phyloP scores from a whole-genome alignment of 2,888 invertebrate genomes.

The Isotomurus palustris region DNA sequence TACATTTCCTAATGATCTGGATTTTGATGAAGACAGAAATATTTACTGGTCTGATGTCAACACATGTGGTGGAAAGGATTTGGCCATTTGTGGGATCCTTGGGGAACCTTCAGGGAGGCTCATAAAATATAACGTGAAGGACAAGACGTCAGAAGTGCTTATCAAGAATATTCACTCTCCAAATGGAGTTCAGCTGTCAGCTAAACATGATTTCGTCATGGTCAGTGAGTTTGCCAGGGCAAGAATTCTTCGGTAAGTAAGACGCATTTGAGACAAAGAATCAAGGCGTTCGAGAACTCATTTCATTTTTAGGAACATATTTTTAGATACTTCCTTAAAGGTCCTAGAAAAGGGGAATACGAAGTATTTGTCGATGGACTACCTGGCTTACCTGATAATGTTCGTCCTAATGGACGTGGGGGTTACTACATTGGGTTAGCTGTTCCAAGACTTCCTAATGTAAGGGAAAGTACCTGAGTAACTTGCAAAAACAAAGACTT shows the following conservation, averaged over 20 bases:
- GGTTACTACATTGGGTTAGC: conserved; percentile 65
- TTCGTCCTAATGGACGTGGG: conserved; percentile 58
- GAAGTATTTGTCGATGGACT: conserved; percentile 78
- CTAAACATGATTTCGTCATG: conserved; percentile 74
- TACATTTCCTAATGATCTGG: conserved; percentile 68
- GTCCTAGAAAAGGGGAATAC: conserved; percentile 69
- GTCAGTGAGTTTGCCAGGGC: conserved; percentile 66
- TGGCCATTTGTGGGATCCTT: conserved; percentile 13
- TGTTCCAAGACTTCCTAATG: conserved; percentile 51
- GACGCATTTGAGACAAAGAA: neutral
- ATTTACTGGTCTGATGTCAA: conserved; percentile 85
- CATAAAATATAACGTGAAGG: conserved; percentile 71
- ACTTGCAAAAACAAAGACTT: too few species aligned
- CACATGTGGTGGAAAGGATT: conserved; percentile 63
- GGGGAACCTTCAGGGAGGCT: conserved; percentile 57
- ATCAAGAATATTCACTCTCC: conserved; percentile 74
- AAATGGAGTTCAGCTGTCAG: conserved; percentile 79
- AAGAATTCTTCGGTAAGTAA: conserved; percentile 60
- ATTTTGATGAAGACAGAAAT: conserved; percentile 71
- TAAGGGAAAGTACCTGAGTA: too few species aligned
- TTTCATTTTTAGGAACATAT: neutral
- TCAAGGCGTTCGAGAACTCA: neutral
- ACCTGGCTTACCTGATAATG: conserved; percentile 69
- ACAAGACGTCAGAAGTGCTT: conserved; percentile 70
- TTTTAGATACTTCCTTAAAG: conserved; percentile 66